Conservation (phyloP, 2,113 vertebrate genomes). For the Heteronetta atricapilla region DNA sequence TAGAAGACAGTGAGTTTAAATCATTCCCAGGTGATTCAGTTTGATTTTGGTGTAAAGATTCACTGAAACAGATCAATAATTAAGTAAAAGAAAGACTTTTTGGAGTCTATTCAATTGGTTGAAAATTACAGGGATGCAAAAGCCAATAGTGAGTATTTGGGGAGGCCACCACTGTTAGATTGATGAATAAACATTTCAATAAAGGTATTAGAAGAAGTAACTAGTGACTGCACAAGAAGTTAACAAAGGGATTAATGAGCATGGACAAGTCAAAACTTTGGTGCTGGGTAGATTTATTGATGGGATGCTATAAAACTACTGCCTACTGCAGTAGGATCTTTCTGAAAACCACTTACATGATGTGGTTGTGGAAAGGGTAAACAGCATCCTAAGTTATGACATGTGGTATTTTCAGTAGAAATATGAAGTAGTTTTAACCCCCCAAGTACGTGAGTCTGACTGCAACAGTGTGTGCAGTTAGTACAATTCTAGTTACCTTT, state of each 20-base stretch:
- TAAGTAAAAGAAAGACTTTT: not conserved
- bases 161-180: not conserved
- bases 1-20: not conserved
- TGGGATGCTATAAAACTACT: not conserved
- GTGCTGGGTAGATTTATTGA: not conserved
- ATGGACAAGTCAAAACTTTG: not conserved
- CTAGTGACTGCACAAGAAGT: not conserved
- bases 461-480: not conserved
- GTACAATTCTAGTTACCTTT: not conserved
- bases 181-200: not conserved
- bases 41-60: not conserved
- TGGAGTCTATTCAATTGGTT: not conserved
- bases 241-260: not conserved
- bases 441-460: not conserved
- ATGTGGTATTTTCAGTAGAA: not conserved
- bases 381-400: not conserved
- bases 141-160: not conserved
- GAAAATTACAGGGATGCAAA: not conserved
- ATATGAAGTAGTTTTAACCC: not conserved
- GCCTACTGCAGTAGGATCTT: not conserved
- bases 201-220: not conserved
- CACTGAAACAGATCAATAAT: not conserved
- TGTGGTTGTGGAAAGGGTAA: not conserved
- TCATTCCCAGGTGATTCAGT: not conserved
- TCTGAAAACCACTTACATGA: not conserved